Evolutionary conservation across 2,888 invertebrate species (phyloP), one percentile per base, ranked within the genome.

Genomic region (Parapristionchus giblindavisi): DNA sequence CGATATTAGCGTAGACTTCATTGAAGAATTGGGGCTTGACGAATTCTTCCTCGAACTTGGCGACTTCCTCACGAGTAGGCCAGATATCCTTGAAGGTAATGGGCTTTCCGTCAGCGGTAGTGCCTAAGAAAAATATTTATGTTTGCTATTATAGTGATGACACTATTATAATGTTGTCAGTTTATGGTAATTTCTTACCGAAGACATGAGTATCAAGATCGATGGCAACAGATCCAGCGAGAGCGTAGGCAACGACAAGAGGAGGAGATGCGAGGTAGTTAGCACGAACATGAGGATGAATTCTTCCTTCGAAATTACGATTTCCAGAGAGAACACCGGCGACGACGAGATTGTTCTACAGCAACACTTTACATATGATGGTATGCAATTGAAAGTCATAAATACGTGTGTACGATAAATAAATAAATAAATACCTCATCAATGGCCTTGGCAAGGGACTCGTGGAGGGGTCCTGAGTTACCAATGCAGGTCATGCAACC

Each of bases 401-500:
- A n/a, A n/a, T n/a, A n/a, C n/a, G n/a, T n/a, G n/a, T n/a, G n/a
- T n/a, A n/a, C 48, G 48, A 48, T 11, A 48, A 14, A 21, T 48
- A 21, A 48, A 56, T 56, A 56, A 24, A 8, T 17, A 8, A 8
- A 24, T 11, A 93, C 93, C 91, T 93, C 93, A 88, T 96, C 96
- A 80, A 96, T 95, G 1, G 94, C 94, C 85, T 94, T 93, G 0
- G 92, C 93, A n/a, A 96, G 93, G 83, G 93, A 92, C 70, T 96
- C 96, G 73, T 94, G 93, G 0, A 99, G 92, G 0, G 96, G 96
- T 0, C 98, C 98, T 5, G 95, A 95, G 90, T 99, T 99, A 0
- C 98, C 98, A 83, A 99, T 99, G 88, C 99, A 99, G 0, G 98
- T 98, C 97, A 97, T 98, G 89, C 99, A 99, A 0, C 98, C 98